Evolutionary conservation across 2,888 invertebrate genomes (phyloP).

Genomic region (Pristionchus arcanus): DNA sequence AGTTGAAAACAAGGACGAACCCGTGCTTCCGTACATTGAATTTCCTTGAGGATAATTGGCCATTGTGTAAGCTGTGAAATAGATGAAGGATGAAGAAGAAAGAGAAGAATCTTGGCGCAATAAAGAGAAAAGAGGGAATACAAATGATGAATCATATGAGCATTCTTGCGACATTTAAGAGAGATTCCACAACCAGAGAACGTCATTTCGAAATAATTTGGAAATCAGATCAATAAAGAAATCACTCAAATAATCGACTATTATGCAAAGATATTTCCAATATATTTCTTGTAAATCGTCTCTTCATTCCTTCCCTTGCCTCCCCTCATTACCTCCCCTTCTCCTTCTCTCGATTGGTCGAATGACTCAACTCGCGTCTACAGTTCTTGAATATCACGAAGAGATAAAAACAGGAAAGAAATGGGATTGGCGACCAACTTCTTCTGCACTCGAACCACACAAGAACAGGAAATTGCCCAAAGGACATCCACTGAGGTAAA

Average conservation of each 20-base stretch:
- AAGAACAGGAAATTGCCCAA: constrained; percentile 3
- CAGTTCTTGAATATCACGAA: not conserved
- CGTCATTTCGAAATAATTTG: not conserved
- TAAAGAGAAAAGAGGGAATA: constrained; percentile 1
- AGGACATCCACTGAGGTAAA: not conserved
- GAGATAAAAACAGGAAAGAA: not conserved
- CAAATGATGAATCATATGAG: not conserved
- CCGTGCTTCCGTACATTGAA: not conserved
- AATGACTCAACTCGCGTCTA: not conserved
- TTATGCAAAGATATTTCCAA: too few relatives aligned
- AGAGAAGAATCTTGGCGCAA: not conserved
- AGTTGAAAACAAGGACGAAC: not conserved
- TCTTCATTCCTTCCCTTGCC: not conserved
- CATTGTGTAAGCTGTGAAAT: not conserved
- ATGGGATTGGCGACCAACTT: constrained; percentile 9
- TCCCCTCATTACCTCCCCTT: constrained; percentile 1
- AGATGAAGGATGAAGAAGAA: not conserved
- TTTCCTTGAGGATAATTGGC: not conserved
- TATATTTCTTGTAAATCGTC: not conserved
- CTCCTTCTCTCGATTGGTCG: not conserved
- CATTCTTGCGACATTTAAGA: not conserved
- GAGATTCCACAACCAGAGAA: constrained; percentile 11
- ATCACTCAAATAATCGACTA: not conserved
- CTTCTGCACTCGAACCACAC: not conserved
- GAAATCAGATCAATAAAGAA: not conserved